Conservation (phyloP, 2,888 invertebrate genomes). For the Priocnemis perturbator region DNA sequence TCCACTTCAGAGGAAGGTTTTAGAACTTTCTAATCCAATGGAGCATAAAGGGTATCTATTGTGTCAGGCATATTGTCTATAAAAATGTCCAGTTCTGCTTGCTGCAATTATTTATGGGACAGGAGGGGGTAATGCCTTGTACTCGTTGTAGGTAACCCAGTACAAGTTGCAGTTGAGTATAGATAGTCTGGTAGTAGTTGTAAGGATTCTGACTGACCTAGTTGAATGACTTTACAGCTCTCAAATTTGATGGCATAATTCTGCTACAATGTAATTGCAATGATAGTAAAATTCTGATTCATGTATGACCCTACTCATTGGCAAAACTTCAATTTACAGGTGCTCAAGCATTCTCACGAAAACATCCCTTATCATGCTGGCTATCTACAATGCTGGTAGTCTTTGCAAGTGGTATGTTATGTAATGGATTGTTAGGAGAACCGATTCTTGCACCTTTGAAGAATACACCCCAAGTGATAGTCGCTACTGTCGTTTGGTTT, state of each 20-base stretch:
- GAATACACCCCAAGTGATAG: constrained; percentile 93
- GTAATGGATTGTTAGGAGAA: constrained; percentile 96
- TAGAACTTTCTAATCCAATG: constrained; percentile 29
- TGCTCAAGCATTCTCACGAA: constrained; percentile 93
- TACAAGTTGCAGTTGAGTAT: too few relatives aligned
- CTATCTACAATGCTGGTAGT: constrained; percentile 98
- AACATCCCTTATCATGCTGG: constrained; percentile 99
- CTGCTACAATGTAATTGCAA: background rate
- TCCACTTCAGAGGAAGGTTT: constrained; percentile 1
- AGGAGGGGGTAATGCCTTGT: too few relatives aligned
- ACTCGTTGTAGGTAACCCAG: too few relatives aligned
- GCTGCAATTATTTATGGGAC: too few relatives aligned
- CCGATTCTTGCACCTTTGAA: constrained; percentile 96
- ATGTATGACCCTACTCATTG: constrained; percentile 4
- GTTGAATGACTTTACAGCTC: constrained; percentile 36
- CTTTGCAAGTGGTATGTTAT: constrained; percentile 97
- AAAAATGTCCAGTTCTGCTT: background rate
- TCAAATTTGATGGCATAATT: constrained; percentile 32
- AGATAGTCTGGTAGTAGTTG: too few relatives aligned
- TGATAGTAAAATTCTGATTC: background rate
- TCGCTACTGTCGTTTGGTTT: constrained; percentile 95
- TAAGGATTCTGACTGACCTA: constrained; percentile 51
- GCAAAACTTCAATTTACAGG: constrained; percentile 76
- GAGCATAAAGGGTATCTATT: constrained; percentile 13
- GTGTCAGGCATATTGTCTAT: background rate